These are phyloP conservation scores for Scaptomyza caliginosa DNA, from an alignment of 2,888 invertebrate species.

Conservation along the genomic window DNA sequence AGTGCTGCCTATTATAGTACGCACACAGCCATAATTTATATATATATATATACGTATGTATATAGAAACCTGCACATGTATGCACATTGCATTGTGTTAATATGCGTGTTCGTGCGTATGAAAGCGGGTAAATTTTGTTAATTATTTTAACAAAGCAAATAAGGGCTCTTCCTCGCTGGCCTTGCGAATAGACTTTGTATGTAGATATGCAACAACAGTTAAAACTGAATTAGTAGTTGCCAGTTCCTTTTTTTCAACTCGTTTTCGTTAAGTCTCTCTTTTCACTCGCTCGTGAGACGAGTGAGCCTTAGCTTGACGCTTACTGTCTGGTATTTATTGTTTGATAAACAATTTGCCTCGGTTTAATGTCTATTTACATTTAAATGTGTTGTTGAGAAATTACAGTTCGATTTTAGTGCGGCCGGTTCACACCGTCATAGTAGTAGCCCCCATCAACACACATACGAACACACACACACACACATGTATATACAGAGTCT, in stretches of 20 bases:
- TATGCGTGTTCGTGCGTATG: constrained; percentile 26
- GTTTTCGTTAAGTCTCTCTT: constrained; percentile 22
- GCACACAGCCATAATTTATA: constrained; percentile 15
- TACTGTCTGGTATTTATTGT: neutral
- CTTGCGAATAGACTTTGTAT: constrained; percentile 14
- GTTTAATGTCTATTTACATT: constrained; percentile 21
- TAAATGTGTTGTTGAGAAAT: constrained; percentile 24
- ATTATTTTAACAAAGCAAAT: constrained; percentile 49
- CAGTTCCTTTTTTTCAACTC: neutral
- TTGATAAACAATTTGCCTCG: constrained; percentile 1
- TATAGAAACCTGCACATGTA: constrained; percentile 6
- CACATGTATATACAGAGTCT: constrained; percentile 7
- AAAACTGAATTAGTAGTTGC: neutral
- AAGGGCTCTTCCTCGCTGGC: constrained; percentile 3
- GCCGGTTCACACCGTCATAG: constrained; percentile 66
- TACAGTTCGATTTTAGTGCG: constrained; percentile 47
- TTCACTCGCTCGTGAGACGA: constrained; percentile 22
- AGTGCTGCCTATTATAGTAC: constrained; percentile 53
- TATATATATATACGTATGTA: constrained; percentile 12
- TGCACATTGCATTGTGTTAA: constrained; percentile 13
- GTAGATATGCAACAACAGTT: constrained; percentile 3
- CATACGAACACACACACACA: constrained; percentile 28
- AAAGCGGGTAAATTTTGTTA: constrained; percentile 47
- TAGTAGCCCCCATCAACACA: constrained; percentile 60
- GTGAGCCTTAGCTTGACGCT: neutral